A percentile compares a stretch with the other conserved stretches of the same genome.
Evolutionary conservation across 2,888 invertebrate species (phyloP).

Genomic region (Phyllotreta cruciferae): DNA sequence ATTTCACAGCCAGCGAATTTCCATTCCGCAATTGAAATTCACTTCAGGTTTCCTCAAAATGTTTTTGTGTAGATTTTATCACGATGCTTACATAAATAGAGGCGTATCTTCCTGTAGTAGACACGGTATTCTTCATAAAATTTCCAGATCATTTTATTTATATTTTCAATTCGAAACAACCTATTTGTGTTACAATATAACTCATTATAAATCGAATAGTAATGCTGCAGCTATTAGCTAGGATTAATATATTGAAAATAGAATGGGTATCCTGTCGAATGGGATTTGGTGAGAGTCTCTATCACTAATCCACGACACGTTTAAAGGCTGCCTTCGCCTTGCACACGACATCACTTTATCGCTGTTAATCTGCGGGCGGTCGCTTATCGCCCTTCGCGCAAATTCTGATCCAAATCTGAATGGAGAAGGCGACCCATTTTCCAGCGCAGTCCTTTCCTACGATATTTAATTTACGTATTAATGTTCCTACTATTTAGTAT

Average conservation of each 20-base stretch:
- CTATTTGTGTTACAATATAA: too few species aligned
- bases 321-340: constrained; percentile 17
- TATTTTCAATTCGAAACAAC: too few species aligned
- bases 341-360: constrained; percentile 18
- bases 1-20: too few species aligned
- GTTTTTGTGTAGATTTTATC: constrained; percentile 27
- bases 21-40: constrained; percentile 18
- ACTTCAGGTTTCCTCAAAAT: constrained; percentile 19
- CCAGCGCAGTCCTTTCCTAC: background rate
- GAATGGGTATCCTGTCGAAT: background rate
- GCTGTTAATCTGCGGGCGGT: constrained; percentile 19
- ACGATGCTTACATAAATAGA: constrained; percentile 26
- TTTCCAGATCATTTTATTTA: too few species aligned
- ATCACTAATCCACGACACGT: constrained; percentile 3
- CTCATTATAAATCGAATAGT: too few species aligned
- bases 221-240: too few species aligned
- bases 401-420: background rate
- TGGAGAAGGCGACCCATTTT: constrained; percentile 12
- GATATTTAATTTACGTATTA: too few species aligned
- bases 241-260: too few species aligned
- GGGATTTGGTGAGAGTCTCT: background rate
- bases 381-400: constrained; percentile 18
- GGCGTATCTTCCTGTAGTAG: constrained; percentile 9
- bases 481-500: too few species aligned
- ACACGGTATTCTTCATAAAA: background rate